Evolutionary conservation across 2,888 invertebrate genomes (phyloP).

Genomic region (Zygaena filipendulae): DNA sequence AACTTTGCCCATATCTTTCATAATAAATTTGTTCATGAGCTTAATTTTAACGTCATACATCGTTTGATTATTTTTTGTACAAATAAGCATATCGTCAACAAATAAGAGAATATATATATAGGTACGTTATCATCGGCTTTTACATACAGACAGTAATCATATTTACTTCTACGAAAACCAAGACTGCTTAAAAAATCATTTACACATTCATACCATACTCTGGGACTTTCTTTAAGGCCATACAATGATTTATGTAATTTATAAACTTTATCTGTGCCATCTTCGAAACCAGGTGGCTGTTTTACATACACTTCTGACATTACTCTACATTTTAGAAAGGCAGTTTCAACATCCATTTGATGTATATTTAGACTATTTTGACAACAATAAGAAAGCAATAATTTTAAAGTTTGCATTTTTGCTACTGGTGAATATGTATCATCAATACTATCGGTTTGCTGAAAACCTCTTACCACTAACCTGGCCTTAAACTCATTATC

Average conservation of each 20-base stretch:
- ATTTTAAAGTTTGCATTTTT: conserved; percentile 7
- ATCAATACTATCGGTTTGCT: conserved; percentile 9
- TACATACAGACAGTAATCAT: neutral
- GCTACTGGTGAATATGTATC: conserved; percentile 8
- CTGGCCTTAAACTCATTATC: too few species aligned
- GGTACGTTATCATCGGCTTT: neutral
- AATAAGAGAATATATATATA: neutral
- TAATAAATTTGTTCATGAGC: neutral
- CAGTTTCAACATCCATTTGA: too few species aligned
- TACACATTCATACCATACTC: too few species aligned
- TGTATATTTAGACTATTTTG: conserved; percentile 2
- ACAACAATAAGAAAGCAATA: conserved; percentile 1
- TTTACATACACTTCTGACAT: conserved; percentile 9
- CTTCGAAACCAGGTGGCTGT: conserved; percentile 6
- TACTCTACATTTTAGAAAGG: conserved; percentile 7
- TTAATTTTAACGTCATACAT: neutral
- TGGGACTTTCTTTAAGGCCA: too few species aligned
- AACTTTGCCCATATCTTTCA: conserved; percentile 1
- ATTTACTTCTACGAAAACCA: neutral
- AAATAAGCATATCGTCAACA: too few species aligned
- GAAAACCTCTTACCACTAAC: conserved; percentile 11
- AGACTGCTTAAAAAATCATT: conserved; percentile 16
- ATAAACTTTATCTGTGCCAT: conserved; percentile 2
- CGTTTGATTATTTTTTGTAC: too few species aligned
- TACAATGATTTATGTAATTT: too few species aligned